These are phyloP conservation scores for Zeuzera pyrina DNA, from an alignment of 2,888 invertebrate genomes.

Conservation along the genomic window DNA sequence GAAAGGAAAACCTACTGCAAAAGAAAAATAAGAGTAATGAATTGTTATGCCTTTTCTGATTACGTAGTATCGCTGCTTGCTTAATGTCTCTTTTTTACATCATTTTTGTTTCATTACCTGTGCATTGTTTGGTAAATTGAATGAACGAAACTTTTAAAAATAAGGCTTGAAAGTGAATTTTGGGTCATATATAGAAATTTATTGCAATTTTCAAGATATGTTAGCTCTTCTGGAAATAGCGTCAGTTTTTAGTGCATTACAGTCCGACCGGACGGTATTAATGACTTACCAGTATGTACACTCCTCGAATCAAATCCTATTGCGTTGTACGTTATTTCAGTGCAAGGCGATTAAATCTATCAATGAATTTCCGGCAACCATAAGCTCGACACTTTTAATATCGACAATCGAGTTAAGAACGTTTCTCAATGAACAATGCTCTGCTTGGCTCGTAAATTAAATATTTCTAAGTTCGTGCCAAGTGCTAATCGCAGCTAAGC, in stretches of 20 bases:
- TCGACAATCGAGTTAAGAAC: slow-evolving; percentile 59
- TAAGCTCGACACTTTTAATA: slow-evolving; percentile 68
- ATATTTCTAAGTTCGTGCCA: slow-evolving; percentile 48
- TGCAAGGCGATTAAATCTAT: slow-evolving; percentile 64
- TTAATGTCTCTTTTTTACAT: too few relatives aligned
- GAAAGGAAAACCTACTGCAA: too few relatives aligned
- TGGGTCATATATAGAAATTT: slow-evolving; percentile 28
- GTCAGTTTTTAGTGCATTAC: slow-evolving; percentile 44
- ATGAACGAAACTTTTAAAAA: too few relatives aligned
- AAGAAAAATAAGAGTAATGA: too few relatives aligned
- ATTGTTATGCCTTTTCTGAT: too few relatives aligned
- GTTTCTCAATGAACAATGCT: slow-evolving; percentile 68
- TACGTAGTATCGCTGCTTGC: too few relatives aligned
- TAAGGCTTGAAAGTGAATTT: too few relatives aligned
- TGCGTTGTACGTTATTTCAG: slow-evolving; percentile 55
- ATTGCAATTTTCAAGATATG: slow-evolving; percentile 39
- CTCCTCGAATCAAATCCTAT: slow-evolving; percentile 62
- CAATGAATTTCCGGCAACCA: slow-evolving; percentile 69
- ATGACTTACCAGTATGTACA: slow-evolving; percentile 67
- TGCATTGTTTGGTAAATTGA: too few relatives aligned
- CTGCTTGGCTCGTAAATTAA: slow-evolving; percentile 57
- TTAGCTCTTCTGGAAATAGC: slow-evolving; percentile 52
- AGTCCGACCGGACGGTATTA: slow-evolving; percentile 64
- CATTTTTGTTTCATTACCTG: too few relatives aligned
- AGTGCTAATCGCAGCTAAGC: too few relatives aligned